Evolutionary conservation across 2,113 vertebrate species (phyloP), one percentile per base, ranked within the genome.

Genomic region (Lepus europaeus): DNA sequence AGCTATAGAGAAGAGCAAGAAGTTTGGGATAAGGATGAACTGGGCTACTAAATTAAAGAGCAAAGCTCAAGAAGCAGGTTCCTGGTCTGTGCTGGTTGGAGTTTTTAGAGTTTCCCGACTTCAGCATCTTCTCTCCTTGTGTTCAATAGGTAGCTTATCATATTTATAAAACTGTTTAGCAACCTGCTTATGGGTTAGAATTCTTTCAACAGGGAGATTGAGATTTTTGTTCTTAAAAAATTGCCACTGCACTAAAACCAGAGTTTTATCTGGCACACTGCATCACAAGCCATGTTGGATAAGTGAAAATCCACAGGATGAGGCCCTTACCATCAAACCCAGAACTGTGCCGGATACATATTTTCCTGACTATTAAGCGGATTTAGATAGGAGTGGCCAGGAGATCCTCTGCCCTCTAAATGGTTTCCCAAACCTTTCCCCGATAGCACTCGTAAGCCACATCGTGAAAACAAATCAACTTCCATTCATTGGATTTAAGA

Each of bases 341-440:
- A 51, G 9, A 76, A 56, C 39, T 93, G 3, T 68, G 27, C n/a
- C 33, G 20, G 77, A n/a, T n/a, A 39, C 51, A 49, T 22, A 49
- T 53, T 78, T 72, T 39, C 81, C 83, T 36, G 33, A 31, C 66
- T 69, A 56, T 2, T 70, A 53, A 25, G 6, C 14, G 12, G n/a
- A 85, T n/a, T 81, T 81, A 88, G 27, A 89, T 73, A 6, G 68
- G 81, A 94, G 61, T 66, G 31, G 16, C 36, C 79, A 51, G 66
- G 33, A 80, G 72, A 19, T 59, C 14, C 56, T 59, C 56, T 14
- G 56, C 19, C 45, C 76, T 14, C 36, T 77, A 29, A 87, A 77
- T 64, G 23, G 7, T 49, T 92, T 90, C n/a, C 45, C 33, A 86
- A 61, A 33, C 69, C 5, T 25, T 27, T 66, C 36, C 73, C 68